Evolutionary conservation across 2,888 invertebrate genomes (phyloP).

Genomic region (Andrena bicolor): DNA sequence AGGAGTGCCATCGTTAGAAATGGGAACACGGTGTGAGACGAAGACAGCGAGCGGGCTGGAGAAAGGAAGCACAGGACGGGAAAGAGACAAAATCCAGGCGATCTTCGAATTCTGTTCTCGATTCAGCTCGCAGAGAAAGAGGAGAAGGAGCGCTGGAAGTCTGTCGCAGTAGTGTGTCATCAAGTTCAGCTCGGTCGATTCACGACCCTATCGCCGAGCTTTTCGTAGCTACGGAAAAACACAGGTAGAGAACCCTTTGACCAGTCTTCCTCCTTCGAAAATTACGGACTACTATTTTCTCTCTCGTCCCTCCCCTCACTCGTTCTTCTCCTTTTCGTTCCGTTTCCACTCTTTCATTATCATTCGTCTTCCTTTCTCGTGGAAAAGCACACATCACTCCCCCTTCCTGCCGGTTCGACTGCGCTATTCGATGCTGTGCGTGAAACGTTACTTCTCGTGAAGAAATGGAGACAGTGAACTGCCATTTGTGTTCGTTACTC

Average conservation of each 20-base stretch:
- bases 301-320: conserved; percentile 29
- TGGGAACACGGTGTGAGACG: not conserved
- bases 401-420: conserved; percentile 38
- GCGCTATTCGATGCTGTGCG: conserved; percentile 41
- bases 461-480: conserved; percentile 31
- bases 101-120: conserved; percentile 64
- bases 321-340: not conserved
- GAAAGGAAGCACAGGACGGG: not conserved
- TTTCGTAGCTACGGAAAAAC: conserved; percentile 52
- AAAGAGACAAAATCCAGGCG: conserved; percentile 34
- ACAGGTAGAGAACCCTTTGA: conserved; percentile 59
- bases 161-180: conserved; percentile 61
- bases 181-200: conserved; percentile 62
- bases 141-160: conserved; percentile 27
- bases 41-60: not conserved
- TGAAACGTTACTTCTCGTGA: conserved; percentile 52
- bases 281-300: conserved; percentile 53
- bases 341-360: conserved; percentile 50
- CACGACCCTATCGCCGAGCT: conserved; percentile 56
- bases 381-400: conserved; percentile 30
- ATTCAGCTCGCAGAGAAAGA: conserved; percentile 39
- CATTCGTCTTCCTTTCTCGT: conserved; percentile 46
- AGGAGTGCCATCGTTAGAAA: conserved; percentile 22
- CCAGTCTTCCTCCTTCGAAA: conserved; percentile 58
- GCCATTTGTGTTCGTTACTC: conserved; percentile 38